Base-by-base conservation (phyloP, 2,113 vertebrate species). In the Thryonomys swinderianus region DNA sequence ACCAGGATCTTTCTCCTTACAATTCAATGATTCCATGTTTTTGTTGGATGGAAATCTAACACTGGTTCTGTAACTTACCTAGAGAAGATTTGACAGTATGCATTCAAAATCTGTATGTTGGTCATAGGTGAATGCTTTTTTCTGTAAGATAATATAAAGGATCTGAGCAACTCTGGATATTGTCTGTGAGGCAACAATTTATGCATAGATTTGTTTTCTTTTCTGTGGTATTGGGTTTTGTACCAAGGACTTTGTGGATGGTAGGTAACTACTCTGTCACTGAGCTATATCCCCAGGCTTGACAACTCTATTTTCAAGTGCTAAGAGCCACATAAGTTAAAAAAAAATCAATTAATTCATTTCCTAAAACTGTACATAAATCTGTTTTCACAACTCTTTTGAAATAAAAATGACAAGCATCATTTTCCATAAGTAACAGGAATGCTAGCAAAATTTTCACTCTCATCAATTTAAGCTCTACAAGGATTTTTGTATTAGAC, bases 351-450 rank as follows among this genome's bases (percentile, higher is more conserved):
- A 20, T 69, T 53, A 42, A 40, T 86, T 59, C 61, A 84, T 21
- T 88, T 78, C 18, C 37, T 53, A 69, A 34, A 2, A 2, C 23
- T 86, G 0, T 48, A 13, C 0, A 25, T 85, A 90, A 67, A 95
- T 69, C 37, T 91, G 4, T 53, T 93, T 94, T 83, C 30, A 88
- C n/a, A 73, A 88, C 4, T 48, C 37, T 34, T 93, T 55, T 84
- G 51, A 91, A 90, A 48, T 91, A 67, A 82, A 89, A 55, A 25
- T 59, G 25, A 55, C 11, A 91, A 88, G 21, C 64, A 73, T 45
- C 17, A 64, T 55, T 96, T 92, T 83, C 51, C 59, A 17, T 73
- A 81, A 95, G 27, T 67, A 76, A 93, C 30, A 37, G 2, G 13
- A 30, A 74, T 9, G 57, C 45, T 80, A 42, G 20, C 45, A 90